These are phyloP conservation scores for Papilio helenus DNA, from an alignment of 1,140 invertebrate species.

Conservation along the genomic window DNA sequence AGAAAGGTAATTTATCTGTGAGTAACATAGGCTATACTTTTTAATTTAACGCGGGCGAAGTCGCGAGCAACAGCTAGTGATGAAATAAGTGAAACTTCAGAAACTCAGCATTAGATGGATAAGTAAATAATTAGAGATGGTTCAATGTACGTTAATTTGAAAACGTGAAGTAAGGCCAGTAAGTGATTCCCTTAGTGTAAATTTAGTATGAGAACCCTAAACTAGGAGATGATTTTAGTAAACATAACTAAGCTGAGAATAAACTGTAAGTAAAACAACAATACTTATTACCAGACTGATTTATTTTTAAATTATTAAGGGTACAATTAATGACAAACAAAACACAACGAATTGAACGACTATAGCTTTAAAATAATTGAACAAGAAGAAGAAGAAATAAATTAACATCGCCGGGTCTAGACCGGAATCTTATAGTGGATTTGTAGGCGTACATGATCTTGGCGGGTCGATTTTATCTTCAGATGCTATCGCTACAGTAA, in stretches of 20 bases:
- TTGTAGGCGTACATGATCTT: constrained; percentile 24
- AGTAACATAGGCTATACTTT: too few relatives aligned
- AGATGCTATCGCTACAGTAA: constrained; percentile 29
- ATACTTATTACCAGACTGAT: not conserved
- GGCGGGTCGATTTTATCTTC: constrained; percentile 17
- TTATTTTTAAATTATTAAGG: not conserved
- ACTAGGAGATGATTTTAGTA: too few relatives aligned
- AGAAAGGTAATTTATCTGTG: too few relatives aligned
- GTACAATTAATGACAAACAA: not conserved
- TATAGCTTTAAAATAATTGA: constrained; percentile 14
- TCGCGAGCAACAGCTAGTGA: too few relatives aligned
- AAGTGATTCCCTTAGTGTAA: too few relatives aligned
- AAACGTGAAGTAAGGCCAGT: too few relatives aligned
- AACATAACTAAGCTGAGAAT: too few relatives aligned
- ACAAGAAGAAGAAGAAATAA: constrained; percentile 24
- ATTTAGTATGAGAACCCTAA: too few relatives aligned
- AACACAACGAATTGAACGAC: not conserved
- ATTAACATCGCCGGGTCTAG: constrained; percentile 18
- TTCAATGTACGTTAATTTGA: too few relatives aligned
- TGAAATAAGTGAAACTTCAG: too few relatives aligned
- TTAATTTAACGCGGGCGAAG: too few relatives aligned
- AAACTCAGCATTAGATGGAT: too few relatives aligned
- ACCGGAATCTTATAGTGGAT: constrained; percentile 27
- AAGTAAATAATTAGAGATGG: not conserved
- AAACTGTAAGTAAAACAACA: not conserved